Evolutionary conservation across 1,140 invertebrate species (phyloP).

Genomic region (Metaphire vulgaris): DNA sequence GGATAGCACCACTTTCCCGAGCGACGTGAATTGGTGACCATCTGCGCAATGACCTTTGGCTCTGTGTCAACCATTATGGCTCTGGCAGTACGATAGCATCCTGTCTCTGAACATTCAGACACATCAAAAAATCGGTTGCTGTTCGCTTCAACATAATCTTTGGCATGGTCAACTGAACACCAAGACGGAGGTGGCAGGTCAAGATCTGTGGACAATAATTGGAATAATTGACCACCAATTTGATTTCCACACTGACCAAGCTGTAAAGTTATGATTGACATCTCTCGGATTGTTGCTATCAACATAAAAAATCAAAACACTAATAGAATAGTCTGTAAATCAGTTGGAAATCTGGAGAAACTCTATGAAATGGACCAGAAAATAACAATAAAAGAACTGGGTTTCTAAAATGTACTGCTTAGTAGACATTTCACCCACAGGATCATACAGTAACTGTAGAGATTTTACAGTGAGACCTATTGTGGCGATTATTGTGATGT

Average conservation of each 20-base stretch:
- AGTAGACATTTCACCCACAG: too few relatives aligned
- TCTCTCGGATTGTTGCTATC: conserved; percentile 31
- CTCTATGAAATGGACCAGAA: too few relatives aligned
- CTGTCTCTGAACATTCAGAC: conserved; percentile 6
- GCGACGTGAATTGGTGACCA: conserved; percentile 38
- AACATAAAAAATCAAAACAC: too few relatives aligned
- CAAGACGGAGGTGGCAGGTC: conserved; percentile 1
- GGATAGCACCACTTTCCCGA: conserved; percentile 48
- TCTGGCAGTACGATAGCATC: conserved; percentile 36
- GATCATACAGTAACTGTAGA: too few relatives aligned
- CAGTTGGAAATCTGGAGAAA: too few relatives aligned
- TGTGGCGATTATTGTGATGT: too few relatives aligned
- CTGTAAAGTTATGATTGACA: conserved; percentile 53
- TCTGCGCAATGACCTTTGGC: conserved; percentile 52
- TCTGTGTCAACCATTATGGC: conserved; percentile 54
- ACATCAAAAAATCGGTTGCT: conserved; percentile 34
- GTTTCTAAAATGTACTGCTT: too few relatives aligned
- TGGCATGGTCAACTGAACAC: conserved; percentile 10
- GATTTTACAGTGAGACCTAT: too few relatives aligned
- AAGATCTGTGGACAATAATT: conserved; percentile 45
- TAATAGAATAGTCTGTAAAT: too few relatives aligned
- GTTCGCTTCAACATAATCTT: conserved; percentile 20
- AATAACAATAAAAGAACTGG: too few relatives aligned
- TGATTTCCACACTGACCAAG: conserved; percentile 55
- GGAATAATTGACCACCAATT: conserved; percentile 51